A percentile compares a stretch with the other conserved stretches of the same genome.
Evolutionary conservation across 2,888 invertebrate genomes (phyloP).

Genomic region (Alsophila aescularia): DNA sequence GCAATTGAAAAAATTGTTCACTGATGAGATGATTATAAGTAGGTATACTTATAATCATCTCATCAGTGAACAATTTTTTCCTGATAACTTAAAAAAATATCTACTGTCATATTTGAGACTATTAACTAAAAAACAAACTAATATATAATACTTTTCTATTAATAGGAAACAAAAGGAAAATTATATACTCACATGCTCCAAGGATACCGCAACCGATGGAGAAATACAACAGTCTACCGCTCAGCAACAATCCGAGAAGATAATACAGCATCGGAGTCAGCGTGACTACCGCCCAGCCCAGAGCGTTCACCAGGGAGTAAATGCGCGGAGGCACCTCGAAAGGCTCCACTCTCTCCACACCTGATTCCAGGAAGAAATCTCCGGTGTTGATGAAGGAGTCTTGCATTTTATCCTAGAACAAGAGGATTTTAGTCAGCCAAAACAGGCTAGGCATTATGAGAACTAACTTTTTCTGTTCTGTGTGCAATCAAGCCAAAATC

Average conservation of each 20-base stretch:
- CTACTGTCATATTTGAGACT: no score
- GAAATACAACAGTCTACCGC: constrained; percentile 89
- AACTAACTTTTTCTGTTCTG: no score
- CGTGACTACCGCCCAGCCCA: constrained; percentile 88
- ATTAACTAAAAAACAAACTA: no score
- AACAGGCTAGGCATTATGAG: no score
- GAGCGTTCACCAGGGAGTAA: constrained; percentile 88
- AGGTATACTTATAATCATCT: no score
- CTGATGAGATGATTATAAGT: no score
- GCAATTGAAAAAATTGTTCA: no score
- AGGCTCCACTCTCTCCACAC: constrained; percentile 86
- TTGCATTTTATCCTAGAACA: constrained; percentile 87
- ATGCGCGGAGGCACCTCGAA: constrained; percentile 85
- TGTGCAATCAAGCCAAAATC: no score
- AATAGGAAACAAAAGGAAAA: neutral
- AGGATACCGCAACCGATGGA: constrained; percentile 88
- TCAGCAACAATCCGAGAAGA: constrained; percentile 86
- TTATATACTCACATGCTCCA: constrained; percentile 88
- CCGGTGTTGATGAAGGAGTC: constrained; percentile 90
- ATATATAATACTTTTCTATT: no score
- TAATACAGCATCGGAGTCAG: constrained; percentile 90
- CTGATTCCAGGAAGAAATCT: constrained; percentile 91
- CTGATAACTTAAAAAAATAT: no score
- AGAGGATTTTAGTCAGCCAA: neutral
- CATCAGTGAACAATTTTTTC: no score